Base-by-base conservation (phyloP, 2,797 vertebrate genomes). In the Pangasius mekongensis region DNA sequence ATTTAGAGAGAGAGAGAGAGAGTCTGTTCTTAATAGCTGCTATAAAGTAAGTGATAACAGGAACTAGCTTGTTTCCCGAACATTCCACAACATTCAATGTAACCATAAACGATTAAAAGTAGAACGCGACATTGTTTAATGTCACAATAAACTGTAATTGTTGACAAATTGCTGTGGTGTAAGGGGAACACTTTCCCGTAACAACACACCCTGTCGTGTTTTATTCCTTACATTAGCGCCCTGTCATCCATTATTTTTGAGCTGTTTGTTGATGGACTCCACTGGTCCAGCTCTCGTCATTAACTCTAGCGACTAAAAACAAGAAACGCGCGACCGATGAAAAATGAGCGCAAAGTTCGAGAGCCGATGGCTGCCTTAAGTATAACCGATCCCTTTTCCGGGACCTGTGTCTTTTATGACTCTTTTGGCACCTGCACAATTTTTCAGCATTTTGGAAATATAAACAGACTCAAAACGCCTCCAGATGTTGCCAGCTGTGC, bases 401-500 rank as follows among this genome's bases (percentile, higher is more conserved):
- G 93, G 93, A 94, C 93, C 94, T 91, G 91, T 92, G 93, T 93
- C 92, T 95, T 95, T 95, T 95, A 95, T 95, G 94, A 93, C 94
- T 93, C 93, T 94, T 94, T 91, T 96, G 96, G 95, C 96, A 96
- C 96, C 96, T 96, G 96, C 91, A 91, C 93, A 94, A 94, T 67
- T 84, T 95, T 95, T 95, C 94, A 94, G 93, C 92, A 94, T 95
- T 96, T 94, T 96, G 94, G 95, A 96, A 96, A 97, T 94, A 94
- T 96, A 96, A 96, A 81, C 54, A 58, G 52, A 90, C 93, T 93
- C 93, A 96, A 96, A 96, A 96, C 93, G 94, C 95, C 96, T 96
- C 96, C 96, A 97, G 96, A 97, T 96, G 96, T 96, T 95, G 95
- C 95, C 95, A 96, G 95, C 94, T 95, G 95, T 94, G 92, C 92